Evolutionary conservation across 1,140 invertebrate genomes (phyloP).

Genomic region (Drosophila littoralis): DNA sequence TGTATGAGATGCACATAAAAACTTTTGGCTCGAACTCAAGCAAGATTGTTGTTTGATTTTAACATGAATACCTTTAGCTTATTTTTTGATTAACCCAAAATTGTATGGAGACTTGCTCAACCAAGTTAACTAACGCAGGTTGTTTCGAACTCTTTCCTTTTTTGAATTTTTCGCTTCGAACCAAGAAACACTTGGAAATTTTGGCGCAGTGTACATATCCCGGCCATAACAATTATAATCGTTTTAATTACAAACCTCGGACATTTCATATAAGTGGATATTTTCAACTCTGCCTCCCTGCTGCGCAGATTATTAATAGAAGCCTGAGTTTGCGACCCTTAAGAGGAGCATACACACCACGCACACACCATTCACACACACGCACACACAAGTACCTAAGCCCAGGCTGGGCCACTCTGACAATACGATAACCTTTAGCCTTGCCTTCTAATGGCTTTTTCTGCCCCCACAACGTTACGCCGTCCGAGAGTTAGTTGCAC

Average conservation of each 20-base stretch:
- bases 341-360: not conserved
- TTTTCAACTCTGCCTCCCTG: constrained; percentile 23
- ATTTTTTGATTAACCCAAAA: no score
- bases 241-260: constrained; percentile 55
- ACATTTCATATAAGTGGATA: constrained; percentile 59
- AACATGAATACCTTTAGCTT: no score
- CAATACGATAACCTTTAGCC: constrained; percentile 65
- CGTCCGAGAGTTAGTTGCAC: constrained; percentile 33
- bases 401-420: constrained; percentile 17
- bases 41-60: no score
- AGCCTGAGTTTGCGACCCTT: constrained; percentile 18
- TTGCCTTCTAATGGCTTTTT: constrained; percentile 55
- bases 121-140: no score
- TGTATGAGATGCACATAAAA: no score
- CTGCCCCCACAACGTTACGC: constrained; percentile 16
- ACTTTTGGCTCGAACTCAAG: no score
- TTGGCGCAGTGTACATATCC: constrained; percentile 37
- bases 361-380: not conserved
- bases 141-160: no score
- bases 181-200: not conserved
- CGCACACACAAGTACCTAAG: not conserved
- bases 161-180: no score
- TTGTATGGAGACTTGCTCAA: no score
- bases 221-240: constrained; percentile 66
- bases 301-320: constrained; percentile 49